Evolutionary conservation across 1,140 invertebrate species (phyloP).

Genomic region (Apis laboriosa): DNA sequence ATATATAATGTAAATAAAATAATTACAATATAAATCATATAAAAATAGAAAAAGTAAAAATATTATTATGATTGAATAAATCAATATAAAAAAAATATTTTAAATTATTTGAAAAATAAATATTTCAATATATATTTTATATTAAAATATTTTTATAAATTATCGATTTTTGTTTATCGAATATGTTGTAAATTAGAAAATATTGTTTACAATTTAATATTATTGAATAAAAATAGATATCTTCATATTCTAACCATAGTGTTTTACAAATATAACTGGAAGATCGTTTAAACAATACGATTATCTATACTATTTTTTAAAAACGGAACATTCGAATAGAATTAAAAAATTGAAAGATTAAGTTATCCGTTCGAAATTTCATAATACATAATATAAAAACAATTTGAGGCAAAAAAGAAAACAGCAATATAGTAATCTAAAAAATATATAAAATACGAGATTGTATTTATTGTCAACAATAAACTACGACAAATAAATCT

Average conservation of each 20-base stretch:
- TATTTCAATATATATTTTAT: not conserved
- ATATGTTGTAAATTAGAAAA: not conserved
- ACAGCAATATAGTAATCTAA: conserved; percentile 36
- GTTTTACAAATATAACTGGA: not conserved
- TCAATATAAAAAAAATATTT: too few relatives aligned
- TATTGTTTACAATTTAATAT: not conserved
- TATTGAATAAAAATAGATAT: conserved; percentile 19
- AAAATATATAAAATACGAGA: conserved; percentile 57
- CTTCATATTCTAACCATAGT: not conserved
- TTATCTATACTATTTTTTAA: not conserved
- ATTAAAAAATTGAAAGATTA: not conserved
- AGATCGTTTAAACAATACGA: not conserved
- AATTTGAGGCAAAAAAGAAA: conserved; percentile 17
- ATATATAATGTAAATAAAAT: too few relatives aligned
- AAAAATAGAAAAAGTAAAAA: too few relatives aligned
- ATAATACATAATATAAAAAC: conserved; percentile 17
- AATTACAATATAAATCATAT: too few relatives aligned
- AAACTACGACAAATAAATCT: conserved; percentile 63
- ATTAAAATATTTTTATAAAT: not conserved
- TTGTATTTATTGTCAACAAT: conserved; percentile 67
- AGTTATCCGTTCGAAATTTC: not conserved
- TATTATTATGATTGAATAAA: not conserved
- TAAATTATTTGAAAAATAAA: not conserved
- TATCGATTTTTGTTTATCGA: not conserved
- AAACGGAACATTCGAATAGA: not conserved